Base-by-base conservation (phyloP, 2,797 vertebrate species). In the Cryptoprocta ferox region DNA sequence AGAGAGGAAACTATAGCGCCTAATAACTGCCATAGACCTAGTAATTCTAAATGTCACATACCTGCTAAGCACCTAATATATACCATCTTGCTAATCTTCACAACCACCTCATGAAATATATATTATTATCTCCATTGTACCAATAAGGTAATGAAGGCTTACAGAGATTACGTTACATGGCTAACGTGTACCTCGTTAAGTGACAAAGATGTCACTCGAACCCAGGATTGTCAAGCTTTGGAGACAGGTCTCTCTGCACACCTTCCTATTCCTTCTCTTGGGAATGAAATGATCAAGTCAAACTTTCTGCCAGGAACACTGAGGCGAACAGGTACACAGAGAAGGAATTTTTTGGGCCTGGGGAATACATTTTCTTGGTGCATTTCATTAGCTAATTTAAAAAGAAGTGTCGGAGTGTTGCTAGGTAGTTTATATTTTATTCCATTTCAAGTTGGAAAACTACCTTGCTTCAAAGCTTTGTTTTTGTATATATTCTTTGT, bases 371-470 rank as follows among this genome's bases (percentile, higher is more conserved):
- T 96, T 96, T 95, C 93, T 93, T 95, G 93, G 96, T 73, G 97
- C 75, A 80, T 96, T 96, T 97, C 82, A 76, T 83, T 97, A 95
- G 87, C 56, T 95, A 97, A 98, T 98, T 97, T 73, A 92, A 84
- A 92, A 93, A 87, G 89, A 94, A 91, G 71, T 82, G 79, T 75
- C 89, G 63, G 92, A 82, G 68, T 91, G 53, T 89, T 96, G 91
- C 80, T 97, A 86, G 97, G 81, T 97, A 86, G 96, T 98, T 97
- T 98, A 97, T 96, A 96, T 96, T 95, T 98, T 94, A 98, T 98
- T 97, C 94, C 59, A 97, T 96, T 98, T 98, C 91, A 98, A 97
- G 91, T 95, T 96, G 95, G 94, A 88, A 96, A 97, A 97, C 95
- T 94, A 97, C 93, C 94, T 98, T 89, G 90, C 95, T 97, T 98